Percentiles rank a stretch among this genome's conserved stretches.
These are phyloP conservation scores for Lucilia sericata DNA, from an alignment of 1,140 invertebrate species.

Conservation along the genomic window DNA sequence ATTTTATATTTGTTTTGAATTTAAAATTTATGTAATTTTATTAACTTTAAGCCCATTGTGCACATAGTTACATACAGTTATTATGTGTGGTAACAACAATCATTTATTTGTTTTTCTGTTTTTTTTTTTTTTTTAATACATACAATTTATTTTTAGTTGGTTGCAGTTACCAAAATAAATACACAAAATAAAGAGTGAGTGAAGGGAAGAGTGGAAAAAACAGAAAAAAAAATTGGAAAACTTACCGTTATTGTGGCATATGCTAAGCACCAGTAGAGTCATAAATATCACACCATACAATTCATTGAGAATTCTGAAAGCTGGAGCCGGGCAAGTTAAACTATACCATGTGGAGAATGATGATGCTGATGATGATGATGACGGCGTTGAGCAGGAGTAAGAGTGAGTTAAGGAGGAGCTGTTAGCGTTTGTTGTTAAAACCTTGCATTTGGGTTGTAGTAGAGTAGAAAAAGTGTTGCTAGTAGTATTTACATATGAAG, in stretches of 20 bases:
- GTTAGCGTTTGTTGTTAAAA: background rate
- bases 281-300: constrained; percentile 18
- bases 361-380: background rate
- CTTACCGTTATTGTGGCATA: constrained; percentile 28
- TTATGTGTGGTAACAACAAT: no score
- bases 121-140: no score
- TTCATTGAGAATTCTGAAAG: background rate
- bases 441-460: background rate
- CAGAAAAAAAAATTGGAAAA: background rate
- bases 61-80: no score
- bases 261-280: constrained; percentile 25
- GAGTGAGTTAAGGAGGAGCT: no score
- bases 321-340: background rate
- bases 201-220: background rate
- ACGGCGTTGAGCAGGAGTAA: no score
- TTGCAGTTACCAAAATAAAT: no score
- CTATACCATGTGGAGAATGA: background rate
- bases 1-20: no score
- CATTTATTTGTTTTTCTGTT: no score
- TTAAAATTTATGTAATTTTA: no score
- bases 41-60: no score
- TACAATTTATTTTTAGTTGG: no score
- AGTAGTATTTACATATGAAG: background rate
- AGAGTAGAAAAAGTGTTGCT: background rate
- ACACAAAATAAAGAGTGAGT: background rate